A percentile compares a stretch with the other conserved stretches of the same genome.
Evolutionary conservation across 2,888 invertebrate species (phyloP).

Genomic region (Melinaea menophilus): DNA sequence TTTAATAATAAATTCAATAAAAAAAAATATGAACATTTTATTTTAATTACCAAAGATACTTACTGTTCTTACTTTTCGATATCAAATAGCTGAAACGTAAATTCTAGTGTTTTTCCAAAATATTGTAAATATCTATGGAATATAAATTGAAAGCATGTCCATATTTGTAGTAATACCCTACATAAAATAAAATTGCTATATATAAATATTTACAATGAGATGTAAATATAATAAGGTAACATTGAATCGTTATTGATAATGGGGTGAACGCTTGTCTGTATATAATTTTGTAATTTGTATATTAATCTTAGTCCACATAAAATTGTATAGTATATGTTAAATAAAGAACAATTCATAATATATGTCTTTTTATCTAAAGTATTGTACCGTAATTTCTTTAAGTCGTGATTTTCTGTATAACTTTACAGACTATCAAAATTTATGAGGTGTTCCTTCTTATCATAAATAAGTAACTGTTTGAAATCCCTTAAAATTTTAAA

Average conservation of each 20-base stretch:
- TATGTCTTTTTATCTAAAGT: background rate
- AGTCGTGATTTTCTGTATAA: too few relatives aligned
- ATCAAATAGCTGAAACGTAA: too few relatives aligned
- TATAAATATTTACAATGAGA: background rate
- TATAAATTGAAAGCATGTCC: background rate
- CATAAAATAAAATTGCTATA: background rate
- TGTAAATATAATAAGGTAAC: conserved; percentile 1
- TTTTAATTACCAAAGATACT: too few relatives aligned
- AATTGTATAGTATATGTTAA: conserved; percentile 20
- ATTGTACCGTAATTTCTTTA: background rate
- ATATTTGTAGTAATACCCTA: background rate
- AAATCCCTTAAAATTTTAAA: too few relatives aligned
- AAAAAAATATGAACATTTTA: too few relatives aligned
- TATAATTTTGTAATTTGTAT: conserved; percentile 23
- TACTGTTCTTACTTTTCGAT: too few relatives aligned
- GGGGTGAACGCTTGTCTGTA: conserved; percentile 19
- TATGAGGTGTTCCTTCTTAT: too few relatives aligned
- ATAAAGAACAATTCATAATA: background rate
- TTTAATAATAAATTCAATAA: too few relatives aligned
- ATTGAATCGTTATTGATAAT: background rate
- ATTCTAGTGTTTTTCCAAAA: background rate
- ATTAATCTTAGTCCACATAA: conserved; percentile 14
- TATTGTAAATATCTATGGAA: background rate
- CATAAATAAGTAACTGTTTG: too few relatives aligned
- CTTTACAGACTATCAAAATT: too few relatives aligned